A percentile compares a stretch with the other conserved stretches of the same genome.
Conservation (phyloP, 2,113 vertebrate species). For the Macrotus californicus region DNA sequence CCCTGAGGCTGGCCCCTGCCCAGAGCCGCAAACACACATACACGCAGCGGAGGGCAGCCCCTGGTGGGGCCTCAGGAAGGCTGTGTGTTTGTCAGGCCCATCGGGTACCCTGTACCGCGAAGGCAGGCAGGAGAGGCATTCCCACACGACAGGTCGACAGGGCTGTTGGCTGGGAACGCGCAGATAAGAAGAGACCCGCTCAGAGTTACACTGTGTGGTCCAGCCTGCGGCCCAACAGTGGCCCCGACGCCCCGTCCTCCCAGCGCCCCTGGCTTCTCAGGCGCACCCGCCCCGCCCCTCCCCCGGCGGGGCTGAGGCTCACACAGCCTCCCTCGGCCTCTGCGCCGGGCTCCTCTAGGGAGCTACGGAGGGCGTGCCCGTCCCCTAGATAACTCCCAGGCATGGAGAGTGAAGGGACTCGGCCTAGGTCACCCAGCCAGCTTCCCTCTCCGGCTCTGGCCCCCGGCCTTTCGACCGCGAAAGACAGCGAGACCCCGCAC, state of each 20-base stretch:
- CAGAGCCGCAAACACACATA: background rate
- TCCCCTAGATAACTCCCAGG: background rate
- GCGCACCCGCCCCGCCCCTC: background rate
- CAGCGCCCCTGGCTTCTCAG: background rate
- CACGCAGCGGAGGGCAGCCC: background rate
- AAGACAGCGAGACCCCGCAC: background rate
- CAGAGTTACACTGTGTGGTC: fast-evolving
- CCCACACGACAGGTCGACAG: background rate
- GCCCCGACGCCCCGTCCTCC: background rate
- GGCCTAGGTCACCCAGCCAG: background rate
- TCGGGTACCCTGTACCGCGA: fast-evolving
- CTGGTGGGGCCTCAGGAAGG: background rate
- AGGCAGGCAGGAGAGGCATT: background rate
- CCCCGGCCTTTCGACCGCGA: background rate
- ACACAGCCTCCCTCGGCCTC: background rate
- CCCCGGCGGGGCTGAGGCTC: background rate
- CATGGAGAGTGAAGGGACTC: background rate
- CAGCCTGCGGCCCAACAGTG: background rate
- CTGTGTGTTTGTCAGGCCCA: background rate
- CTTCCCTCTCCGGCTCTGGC: background rate
- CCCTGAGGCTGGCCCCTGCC: background rate
- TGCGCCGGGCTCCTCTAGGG: background rate
- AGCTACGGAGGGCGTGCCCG: too few relatives aligned
- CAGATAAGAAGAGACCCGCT: background rate
- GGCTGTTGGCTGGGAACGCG: background rate